Percentiles rank a stretch among this genome's conserved stretches.
Conservation (phyloP, 1,140 invertebrate genomes). For the Ostrea denselamellosa region DNA sequence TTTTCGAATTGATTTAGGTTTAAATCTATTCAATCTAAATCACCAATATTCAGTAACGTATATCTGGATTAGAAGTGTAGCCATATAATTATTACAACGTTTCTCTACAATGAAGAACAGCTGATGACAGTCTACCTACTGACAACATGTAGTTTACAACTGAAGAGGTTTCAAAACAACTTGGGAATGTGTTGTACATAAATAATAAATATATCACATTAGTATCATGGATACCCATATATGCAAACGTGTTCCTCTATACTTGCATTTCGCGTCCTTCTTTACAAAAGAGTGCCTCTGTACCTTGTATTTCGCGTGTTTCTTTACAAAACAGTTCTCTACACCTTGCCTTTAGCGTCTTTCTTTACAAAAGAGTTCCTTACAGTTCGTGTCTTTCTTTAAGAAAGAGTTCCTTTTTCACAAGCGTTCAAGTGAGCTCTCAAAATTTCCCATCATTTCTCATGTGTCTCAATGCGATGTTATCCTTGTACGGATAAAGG, state of each 20-base stretch:
- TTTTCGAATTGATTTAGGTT: too few species aligned
- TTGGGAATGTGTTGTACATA: constrained; percentile 39
- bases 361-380: background rate
- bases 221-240: constrained; percentile 27
- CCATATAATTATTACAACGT: background rate
- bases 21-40: too few species aligned
- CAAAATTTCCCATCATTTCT: background rate
- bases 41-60: too few species aligned
- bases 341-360: background rate
- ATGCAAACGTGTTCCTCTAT: background rate
- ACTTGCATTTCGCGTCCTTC: background rate
- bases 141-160: background rate
- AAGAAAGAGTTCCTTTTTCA: background rate
- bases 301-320: background rate
- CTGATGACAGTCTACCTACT: background rate
- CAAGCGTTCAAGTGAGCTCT: background rate
- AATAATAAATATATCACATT: constrained; percentile 32
- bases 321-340: background rate
- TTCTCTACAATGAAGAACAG: background rate
- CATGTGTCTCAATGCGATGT: background rate
- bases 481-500: background rate
- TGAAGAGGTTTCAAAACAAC: constrained; percentile 30
- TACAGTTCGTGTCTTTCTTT: background rate
- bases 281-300: background rate
- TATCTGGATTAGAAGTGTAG: too few species aligned